These are phyloP conservation scores for Promerops cafer DNA, from an alignment of 2,113 vertebrate genomes.

Conservation along the genomic window DNA sequence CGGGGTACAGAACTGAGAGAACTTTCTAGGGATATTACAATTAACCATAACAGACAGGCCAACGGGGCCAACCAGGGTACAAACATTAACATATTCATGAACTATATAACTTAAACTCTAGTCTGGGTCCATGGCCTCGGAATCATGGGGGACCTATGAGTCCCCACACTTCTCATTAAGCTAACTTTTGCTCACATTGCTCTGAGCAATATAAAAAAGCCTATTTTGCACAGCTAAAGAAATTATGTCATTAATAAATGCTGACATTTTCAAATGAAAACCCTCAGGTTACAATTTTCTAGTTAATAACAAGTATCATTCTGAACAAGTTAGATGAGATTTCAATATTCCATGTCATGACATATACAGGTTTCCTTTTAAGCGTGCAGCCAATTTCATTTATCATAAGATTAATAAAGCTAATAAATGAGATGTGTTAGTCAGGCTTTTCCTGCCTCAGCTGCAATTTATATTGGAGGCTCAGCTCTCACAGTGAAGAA, in stretches of 20 bases:
- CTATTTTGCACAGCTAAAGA: background rate
- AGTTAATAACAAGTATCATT: conserved; percentile 8
- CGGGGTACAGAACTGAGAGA: too few relatives aligned
- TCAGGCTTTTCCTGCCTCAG: background rate
- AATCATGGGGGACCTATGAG: too few relatives aligned
- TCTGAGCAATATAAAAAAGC: background rate
- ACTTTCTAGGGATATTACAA: too few relatives aligned
- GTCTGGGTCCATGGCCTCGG: too few relatives aligned
- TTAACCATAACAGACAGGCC: too few relatives aligned
- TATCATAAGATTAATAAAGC: conserved; percentile 13
- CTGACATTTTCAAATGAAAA: conserved; percentile 24
- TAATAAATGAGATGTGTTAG: background rate
- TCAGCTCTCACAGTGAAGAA: background rate
- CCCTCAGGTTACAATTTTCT: background rate
- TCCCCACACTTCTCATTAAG: background rate
- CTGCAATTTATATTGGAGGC: background rate
- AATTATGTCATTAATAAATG: background rate
- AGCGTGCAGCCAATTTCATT: background rate
- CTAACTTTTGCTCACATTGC: background rate
- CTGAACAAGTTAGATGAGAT: background rate
- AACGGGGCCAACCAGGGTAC: too few relatives aligned
- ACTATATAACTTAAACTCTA: too few relatives aligned
- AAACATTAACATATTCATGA: too few relatives aligned
- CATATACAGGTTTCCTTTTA: background rate
- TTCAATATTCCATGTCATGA: background rate